Conservation (phyloP, 1,140 invertebrate genomes). For the Drosophila takahashii region DNA sequence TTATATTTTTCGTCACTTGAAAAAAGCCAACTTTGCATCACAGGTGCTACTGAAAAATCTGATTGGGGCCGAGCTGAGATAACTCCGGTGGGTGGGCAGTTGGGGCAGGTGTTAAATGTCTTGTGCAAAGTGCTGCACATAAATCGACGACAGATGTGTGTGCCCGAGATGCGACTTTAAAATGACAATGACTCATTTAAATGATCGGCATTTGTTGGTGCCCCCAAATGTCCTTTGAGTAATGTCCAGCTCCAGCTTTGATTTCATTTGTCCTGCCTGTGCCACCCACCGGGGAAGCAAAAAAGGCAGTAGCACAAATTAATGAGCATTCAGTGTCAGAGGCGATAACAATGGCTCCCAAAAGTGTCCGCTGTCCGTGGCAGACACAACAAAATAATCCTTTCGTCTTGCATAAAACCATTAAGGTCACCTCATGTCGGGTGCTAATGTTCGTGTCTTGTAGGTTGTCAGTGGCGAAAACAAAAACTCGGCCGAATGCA, state of each 20-base stretch:
- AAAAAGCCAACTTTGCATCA: slow-evolving; percentile 19
- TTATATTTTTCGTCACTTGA: background rate
- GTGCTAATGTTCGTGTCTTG: slow-evolving; percentile 78
- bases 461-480: slow-evolving; percentile 65
- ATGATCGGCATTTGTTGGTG: slow-evolving; percentile 67
- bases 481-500: slow-evolving; percentile 77
- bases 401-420: slow-evolving; percentile 66
- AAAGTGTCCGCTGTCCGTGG: slow-evolving; percentile 42
- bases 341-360: slow-evolving; percentile 39
- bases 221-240: slow-evolving; percentile 32
- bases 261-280: slow-evolving; percentile 50
- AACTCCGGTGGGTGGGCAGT: slow-evolving; percentile 31
- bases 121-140: slow-evolving; percentile 69
- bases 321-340: slow-evolving; percentile 65
- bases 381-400: slow-evolving; percentile 70
- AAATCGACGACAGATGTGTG: slow-evolving; percentile 60
- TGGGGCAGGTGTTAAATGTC: slow-evolving; percentile 76
- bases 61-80: slow-evolving; percentile 52
- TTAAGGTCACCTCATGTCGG: slow-evolving; percentile 74
- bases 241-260: slow-evolving; percentile 50
- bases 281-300: background rate
- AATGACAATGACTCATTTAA: slow-evolving; percentile 77
- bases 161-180: slow-evolving; percentile 61
- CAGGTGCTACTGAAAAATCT: slow-evolving; percentile 61
- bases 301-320: slow-evolving; percentile 47